Evolutionary conservation across 1,140 invertebrate genomes (phyloP), one percentile per base, ranked within the genome.

Genomic region (Paracyclopina nana): DNA sequence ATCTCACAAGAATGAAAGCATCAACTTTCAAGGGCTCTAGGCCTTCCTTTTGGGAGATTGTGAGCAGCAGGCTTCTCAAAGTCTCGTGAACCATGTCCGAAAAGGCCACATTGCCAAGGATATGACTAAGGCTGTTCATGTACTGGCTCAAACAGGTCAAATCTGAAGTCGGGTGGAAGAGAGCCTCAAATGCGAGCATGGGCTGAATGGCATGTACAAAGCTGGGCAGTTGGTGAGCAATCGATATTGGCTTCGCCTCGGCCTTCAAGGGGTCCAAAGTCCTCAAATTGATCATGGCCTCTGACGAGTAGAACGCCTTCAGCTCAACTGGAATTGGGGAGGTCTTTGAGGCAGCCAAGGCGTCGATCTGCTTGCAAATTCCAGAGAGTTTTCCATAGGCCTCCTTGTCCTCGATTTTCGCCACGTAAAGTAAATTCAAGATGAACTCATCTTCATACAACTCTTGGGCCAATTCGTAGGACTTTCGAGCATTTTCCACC

Each of bases 141-240:
- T 25, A 12, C 3, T 24, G 42, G 5, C 16, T 25, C 14, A 44
- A 24, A 12, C 12, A 20, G 24, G n/a, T 20, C 24, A 44, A 20
- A 44, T 44, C 42, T 22, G 42, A 44, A 3, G 16, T 44, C 3
- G 42, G 42, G 12, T 44, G 42, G 12, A 44, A 12, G n/a, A 44
- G n/a, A 12, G 42, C 42, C 12, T 44, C 42, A 44, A 20, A 44
- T 14, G 42, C 42, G 12, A 44, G 24, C 16, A 44, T 25, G 12
- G 42, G 42, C 12, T 44, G 42, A 4, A 44, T 4, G 4, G 42
- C 16, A 20, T 20, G n/a, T 20, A 38, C 34, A n/a, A n/a, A n/a
- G n/a, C n/a, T n/a, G n/a, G n/a, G n/a, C n/a, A n/a, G n/a, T n/a
- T n/a, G n/a, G 8, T 38, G 34, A 20, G 34, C 14, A n/a, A 38